phyloP scores from a whole-genome alignment of 2,797 vertebrate genomes.

The Sebastes taczanowskii region DNA sequence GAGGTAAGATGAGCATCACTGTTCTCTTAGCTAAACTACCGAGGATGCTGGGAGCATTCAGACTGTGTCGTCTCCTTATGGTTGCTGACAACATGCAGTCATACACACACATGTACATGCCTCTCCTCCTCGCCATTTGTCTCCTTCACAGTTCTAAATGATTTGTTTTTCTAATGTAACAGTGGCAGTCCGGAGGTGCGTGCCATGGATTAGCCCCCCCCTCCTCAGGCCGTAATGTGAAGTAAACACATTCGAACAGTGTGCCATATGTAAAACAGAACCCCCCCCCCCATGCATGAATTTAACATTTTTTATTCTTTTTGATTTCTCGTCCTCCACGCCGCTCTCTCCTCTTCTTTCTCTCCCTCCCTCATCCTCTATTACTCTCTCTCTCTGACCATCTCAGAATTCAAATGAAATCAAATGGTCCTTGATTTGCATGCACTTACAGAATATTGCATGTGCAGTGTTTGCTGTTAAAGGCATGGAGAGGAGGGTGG shows the following conservation, averaged over 20 bases:
- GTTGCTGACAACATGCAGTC: slow-evolving; percentile 51
- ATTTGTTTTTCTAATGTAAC: slow-evolving; percentile 67
- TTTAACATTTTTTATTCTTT: slow-evolving; percentile 81
- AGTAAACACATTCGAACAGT: slow-evolving; percentile 71
- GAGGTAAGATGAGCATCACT: slow-evolving; percentile 53
- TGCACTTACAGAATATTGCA: slow-evolving; percentile 88
- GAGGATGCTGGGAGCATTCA: slow-evolving; percentile 46
- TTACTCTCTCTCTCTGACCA: slow-evolving; percentile 65
- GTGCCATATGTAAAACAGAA: slow-evolving; percentile 76
- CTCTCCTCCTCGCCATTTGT: slow-evolving; percentile 33
- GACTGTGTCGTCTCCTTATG: slow-evolving; percentile 55
- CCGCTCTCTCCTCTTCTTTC: slow-evolving; percentile 20
- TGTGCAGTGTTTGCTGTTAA: slow-evolving; percentile 91
- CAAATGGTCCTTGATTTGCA: slow-evolving; percentile 86
- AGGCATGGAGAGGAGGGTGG: slow-evolving; percentile 82
- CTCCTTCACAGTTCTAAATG: slow-evolving; percentile 47
- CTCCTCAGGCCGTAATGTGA: slow-evolving; percentile 40
- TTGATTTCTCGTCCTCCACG: slow-evolving; percentile 63
- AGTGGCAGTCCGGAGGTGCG: slow-evolving; percentile 63
- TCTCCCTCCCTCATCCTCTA: slow-evolving; percentile 22
- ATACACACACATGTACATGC: slow-evolving; percentile 7
- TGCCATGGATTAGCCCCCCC: slow-evolving; percentile 48
- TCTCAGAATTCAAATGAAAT: slow-evolving; percentile 88
- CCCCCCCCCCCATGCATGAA: slow-evolving; percentile 51
- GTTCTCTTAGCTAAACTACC: slow-evolving; percentile 33